Conservation (phyloP, 2,797 vertebrate species). For the Poecilia velifera region DNA sequence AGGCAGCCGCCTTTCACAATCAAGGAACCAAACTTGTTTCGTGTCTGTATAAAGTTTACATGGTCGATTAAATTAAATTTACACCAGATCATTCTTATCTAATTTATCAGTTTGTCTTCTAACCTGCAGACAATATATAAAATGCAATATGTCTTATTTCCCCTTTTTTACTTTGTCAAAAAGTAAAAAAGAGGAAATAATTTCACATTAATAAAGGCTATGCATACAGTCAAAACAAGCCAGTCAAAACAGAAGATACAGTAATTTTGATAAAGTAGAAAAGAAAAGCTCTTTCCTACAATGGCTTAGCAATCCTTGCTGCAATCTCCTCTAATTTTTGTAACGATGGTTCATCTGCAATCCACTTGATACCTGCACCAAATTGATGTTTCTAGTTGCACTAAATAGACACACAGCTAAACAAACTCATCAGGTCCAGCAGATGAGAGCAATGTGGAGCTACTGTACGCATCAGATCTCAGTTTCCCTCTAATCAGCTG, state of each 20-base stretch:
- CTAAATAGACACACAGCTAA: not conserved
- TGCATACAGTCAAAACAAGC: not conserved
- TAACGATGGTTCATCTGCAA: not conserved
- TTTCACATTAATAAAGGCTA: not conserved
- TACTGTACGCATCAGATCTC: not conserved
- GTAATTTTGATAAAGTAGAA: not conserved
- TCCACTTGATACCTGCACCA: not conserved
- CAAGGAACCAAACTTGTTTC: not conserved
- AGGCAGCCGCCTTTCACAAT: not conserved
- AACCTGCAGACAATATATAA: slow-evolving; percentile 35
- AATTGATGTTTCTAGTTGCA: not conserved
- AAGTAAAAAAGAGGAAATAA: not conserved
- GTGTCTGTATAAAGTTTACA: not conserved
- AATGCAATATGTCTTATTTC: slow-evolving; percentile 13
- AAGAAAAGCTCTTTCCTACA: not conserved
- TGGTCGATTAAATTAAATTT: not conserved
- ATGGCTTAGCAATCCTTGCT: not conserved
- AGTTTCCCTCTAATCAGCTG: not conserved
- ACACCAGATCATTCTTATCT: slow-evolving; percentile 52
- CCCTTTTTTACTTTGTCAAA: not conserved
- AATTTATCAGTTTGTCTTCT: slow-evolving; percentile 41
- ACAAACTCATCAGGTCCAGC: not conserved
- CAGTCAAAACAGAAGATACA: not conserved
- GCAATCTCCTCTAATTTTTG: not conserved
- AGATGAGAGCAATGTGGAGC: not conserved